These are phyloP conservation scores for Hormiphora californensis DNA, from an alignment of 37 sponge, comb jelly and placozoan species.

Conservation along the genomic window DNA sequence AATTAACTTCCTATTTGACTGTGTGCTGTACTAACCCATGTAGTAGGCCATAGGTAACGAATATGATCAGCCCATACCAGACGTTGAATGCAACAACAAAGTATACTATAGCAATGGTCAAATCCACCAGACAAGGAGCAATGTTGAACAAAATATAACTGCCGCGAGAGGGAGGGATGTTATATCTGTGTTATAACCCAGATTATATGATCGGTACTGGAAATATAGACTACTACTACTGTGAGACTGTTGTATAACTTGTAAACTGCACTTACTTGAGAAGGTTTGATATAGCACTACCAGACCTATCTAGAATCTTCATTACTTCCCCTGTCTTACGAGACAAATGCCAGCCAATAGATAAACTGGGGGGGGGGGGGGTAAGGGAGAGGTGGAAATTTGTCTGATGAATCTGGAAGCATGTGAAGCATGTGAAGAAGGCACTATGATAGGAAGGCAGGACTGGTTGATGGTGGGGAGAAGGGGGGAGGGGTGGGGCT, in stretches of 20 bases:
- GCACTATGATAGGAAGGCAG: too few relatives aligned
- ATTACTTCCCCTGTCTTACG: slow-evolving; percentile 96
- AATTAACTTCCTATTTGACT: too few relatives aligned
- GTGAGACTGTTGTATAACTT: background rate
- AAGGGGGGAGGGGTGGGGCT: too few relatives aligned
- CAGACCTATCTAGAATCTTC: slow-evolving; percentile 87
- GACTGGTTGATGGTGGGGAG: too few relatives aligned
- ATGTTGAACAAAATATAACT: slow-evolving; percentile 92
- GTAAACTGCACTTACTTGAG: slow-evolving; percentile 58
- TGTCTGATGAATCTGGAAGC: too few relatives aligned
- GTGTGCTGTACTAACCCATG: slow-evolving; percentile 54
- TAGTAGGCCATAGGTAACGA: slow-evolving; percentile 78
- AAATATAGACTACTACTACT: background rate
- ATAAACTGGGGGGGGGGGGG: slow-evolving; percentile 56
- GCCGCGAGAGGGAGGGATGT: background rate
- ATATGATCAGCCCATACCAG: slow-evolving; percentile 97
- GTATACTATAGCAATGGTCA: slow-evolving; percentile 87
- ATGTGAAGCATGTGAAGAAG: too few relatives aligned
- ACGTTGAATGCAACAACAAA: slow-evolving; percentile 90
- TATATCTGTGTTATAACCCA: background rate
- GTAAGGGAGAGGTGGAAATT: background rate
- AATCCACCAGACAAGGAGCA: slow-evolving; percentile 82
- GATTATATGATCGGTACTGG: background rate
- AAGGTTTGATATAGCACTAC: slow-evolving; percentile 77
- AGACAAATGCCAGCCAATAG: slow-evolving; percentile 90